Base-by-base conservation (phyloP, 2,888 invertebrate genomes). In the Anodontia alba region DNA sequence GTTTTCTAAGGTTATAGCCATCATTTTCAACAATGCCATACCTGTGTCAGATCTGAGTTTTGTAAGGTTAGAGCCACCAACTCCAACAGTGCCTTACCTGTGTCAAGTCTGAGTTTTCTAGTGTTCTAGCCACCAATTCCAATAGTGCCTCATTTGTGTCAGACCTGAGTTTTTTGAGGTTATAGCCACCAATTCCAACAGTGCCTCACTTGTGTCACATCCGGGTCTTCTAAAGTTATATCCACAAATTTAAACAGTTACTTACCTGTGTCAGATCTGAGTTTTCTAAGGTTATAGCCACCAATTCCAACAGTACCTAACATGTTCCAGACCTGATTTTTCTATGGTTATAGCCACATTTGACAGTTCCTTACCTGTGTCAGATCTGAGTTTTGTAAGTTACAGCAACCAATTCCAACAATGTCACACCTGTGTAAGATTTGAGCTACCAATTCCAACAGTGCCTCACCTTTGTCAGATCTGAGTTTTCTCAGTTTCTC, bases 71-170 rank as follows among this genome's bases (percentile, higher is more conserved):
- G 96, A 95, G 0, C 98, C 99, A 8, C 98, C 98, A 0, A 97
- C 95, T 0, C 99, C 98, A 33, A 99, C 94, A 31, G n/a, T n/a
- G n/a, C n/a, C n/a, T 54, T 97, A 78, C 98, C 99, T 70, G 98
- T 98, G 94, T 98, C 97, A 0, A 97, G 95, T 86, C 97, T 96
- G 31, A 99, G 95, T 91, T 96, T 97, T 94, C 98, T 98, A 68
- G 99, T 94, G 94, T 99, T 98, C 66, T 96, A 95, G 0, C 98
- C 99, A 8, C 98, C 98, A 0, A 97, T 95, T 0, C 99, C 98
- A 33, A 99, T 94, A 31, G n/a, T n/a, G n/a, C n/a, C n/a, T 54
- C 97, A 78, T 98, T 99, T 70, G 98, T 98, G 94, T 98, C 97
- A 0, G 97, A 95, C 86, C 97, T 96, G 31, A 99, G 95, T 91